These are phyloP conservation scores for Bombus pascuorum DNA, from an alignment of 1,140 invertebrate genomes.

Conservation along the genomic window DNA sequence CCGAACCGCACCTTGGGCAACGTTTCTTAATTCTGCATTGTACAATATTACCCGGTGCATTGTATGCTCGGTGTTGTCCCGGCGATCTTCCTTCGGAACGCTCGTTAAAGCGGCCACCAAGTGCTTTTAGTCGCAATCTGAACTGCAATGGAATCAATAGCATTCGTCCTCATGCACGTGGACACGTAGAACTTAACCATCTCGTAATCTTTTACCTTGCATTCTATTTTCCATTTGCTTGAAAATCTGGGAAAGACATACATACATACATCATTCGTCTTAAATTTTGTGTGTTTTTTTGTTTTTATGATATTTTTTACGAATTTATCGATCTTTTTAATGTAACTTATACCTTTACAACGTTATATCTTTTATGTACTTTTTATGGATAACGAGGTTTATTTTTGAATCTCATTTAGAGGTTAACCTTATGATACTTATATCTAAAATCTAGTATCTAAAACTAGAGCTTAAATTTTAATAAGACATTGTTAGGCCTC, in stretches of 20 bases:
- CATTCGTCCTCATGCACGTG: conserved; percentile 52
- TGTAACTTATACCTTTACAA: background rate
- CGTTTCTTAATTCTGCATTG: conserved; percentile 36
- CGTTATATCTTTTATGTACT: background rate
- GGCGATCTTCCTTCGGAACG: background rate
- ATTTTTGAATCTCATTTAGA: background rate
- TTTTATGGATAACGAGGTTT: background rate
- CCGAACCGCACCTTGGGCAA: background rate
- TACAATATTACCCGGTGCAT: background rate
- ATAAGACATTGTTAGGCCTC: background rate
- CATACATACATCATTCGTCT: background rate
- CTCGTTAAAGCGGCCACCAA: conserved; percentile 37
- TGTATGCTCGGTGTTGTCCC: background rate
- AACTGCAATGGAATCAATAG: conserved; percentile 72
- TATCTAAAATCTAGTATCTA: too few species aligned
- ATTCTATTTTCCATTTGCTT: background rate
- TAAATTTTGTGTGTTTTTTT: background rate
- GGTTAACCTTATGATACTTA: too few species aligned
- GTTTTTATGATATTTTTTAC: background rate
- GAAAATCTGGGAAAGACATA: background rate
- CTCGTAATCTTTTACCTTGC: too few species aligned
- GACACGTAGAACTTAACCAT: conserved; percentile 16
- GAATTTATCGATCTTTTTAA: background rate
- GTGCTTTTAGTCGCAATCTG: conserved; percentile 60
- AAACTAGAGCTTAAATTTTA: background rate